Conservation (phyloP, 2,797 vertebrate species). For the Acrossocheilus wenchowensis region DNA sequence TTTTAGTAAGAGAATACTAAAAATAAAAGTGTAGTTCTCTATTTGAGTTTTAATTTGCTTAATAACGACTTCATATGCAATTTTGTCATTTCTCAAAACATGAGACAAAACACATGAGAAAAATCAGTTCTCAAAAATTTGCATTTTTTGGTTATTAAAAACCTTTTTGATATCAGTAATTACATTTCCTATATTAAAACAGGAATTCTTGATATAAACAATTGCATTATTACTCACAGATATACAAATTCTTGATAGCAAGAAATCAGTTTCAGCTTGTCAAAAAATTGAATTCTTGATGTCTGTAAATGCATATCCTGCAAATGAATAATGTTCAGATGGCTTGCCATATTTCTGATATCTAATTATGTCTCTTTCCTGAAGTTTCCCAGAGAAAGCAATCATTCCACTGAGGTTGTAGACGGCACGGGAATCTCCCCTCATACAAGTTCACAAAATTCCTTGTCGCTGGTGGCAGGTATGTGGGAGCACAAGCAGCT, state of each 20-base stretch:
- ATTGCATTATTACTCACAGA: no score
- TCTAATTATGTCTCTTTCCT: neutral
- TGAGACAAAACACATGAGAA: neutral
- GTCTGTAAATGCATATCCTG: neutral
- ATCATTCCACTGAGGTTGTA: conserved; percentile 56
- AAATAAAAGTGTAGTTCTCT: neutral
- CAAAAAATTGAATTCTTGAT: neutral
- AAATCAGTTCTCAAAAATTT: neutral
- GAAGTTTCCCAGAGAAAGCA: conserved; percentile 58
- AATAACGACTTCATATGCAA: neutral
- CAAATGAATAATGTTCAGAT: neutral
- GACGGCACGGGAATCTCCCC: conserved; percentile 75
- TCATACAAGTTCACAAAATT: conserved; percentile 71
- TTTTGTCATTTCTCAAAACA: neutral
- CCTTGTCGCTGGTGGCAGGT: conserved; percentile 75
- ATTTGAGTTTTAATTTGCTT: neutral
- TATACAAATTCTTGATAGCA: neutral
- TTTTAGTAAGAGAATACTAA: neutral
- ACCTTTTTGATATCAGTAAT: neutral
- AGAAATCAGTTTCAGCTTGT: neutral
- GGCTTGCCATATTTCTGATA: neutral
- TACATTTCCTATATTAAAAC: neutral
- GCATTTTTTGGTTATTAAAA: no score
- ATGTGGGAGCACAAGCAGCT: conserved; percentile 54
- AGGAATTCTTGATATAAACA: neutral